These are phyloP conservation scores for Stramonita haemastoma DNA, from an alignment of 2,888 invertebrate species.

Conservation along the genomic window DNA sequence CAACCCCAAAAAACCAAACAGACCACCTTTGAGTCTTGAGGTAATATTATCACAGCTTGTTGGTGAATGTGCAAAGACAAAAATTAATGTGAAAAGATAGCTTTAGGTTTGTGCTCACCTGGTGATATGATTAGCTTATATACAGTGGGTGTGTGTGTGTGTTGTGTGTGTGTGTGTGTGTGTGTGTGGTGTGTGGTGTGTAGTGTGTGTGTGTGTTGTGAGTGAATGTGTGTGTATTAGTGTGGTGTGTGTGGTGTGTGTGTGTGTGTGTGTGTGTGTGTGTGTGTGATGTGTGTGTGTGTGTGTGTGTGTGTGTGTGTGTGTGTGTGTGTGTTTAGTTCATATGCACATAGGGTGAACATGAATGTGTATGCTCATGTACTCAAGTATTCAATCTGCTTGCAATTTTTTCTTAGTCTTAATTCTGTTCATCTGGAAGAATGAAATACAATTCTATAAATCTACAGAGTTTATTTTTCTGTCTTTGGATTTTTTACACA, in stretches of 20 bases:
- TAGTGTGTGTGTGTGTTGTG: background rate
- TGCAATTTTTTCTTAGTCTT: too few species aligned
- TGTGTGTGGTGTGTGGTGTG: background rate
- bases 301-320: background rate
- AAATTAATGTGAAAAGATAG: too few species aligned
- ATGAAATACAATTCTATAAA: too few species aligned
- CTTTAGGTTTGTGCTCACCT: too few species aligned
- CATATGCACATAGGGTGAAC: background rate
- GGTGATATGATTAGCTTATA: background rate
- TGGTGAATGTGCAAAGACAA: too few species aligned
- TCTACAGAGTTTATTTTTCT: too few species aligned
- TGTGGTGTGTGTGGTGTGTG: background rate
- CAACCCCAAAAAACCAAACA: too few species aligned
- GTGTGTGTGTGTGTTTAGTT: background rate
- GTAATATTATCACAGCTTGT: too few species aligned
- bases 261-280: background rate
- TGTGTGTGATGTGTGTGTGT: background rate
- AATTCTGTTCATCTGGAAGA: too few species aligned
- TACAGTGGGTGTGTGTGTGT: background rate
- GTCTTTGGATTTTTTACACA: too few species aligned
- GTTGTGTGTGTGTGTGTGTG: background rate
- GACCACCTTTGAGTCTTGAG: too few species aligned
- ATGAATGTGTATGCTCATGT: background rate
- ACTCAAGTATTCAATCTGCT: too few species aligned
- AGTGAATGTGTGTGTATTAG: background rate